A percentile compares a stretch with the other conserved stretches of the same genome.
These are phyloP conservation scores for Pseudomyrmex sp. DNA, from an alignment of 1,140 invertebrate genomes.

Conservation along the genomic window DNA sequence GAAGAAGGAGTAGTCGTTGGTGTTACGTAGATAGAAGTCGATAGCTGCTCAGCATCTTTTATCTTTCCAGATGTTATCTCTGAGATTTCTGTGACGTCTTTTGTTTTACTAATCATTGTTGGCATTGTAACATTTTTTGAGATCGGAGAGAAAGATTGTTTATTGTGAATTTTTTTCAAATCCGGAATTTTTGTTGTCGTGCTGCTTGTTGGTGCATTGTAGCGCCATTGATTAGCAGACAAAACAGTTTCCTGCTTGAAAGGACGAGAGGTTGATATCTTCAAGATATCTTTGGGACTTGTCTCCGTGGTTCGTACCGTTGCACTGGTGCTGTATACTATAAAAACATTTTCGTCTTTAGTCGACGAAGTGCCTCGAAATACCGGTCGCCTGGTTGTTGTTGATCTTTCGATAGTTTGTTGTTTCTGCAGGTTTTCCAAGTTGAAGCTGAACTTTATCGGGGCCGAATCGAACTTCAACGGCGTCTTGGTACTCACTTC, in stretches of 20 bases:
- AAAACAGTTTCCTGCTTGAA: constrained; percentile 39
- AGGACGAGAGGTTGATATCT: constrained; percentile 9
- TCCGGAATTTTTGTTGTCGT: constrained; percentile 28
- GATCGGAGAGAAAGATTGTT: constrained; percentile 72
- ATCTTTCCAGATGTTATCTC: not conserved
- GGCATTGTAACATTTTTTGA: not conserved
- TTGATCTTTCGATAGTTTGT: constrained; percentile 18
- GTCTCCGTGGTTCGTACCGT: constrained; percentile 55
- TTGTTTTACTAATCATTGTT: not conserved
- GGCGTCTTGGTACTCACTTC: constrained; percentile 60
- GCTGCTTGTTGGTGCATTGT: constrained; percentile 74
- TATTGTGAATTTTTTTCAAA: not conserved
- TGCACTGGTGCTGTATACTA: constrained; percentile 76
- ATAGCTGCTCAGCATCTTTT: constrained; percentile 48
- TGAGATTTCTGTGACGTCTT: not conserved
- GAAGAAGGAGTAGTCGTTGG: constrained; percentile 66
- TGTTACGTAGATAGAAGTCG: constrained; percentile 78
- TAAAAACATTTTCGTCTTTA: constrained; percentile 50
- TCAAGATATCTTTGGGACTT: not conserved
- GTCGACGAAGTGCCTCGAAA: constrained; percentile 52
- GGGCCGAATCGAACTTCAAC: constrained; percentile 63
- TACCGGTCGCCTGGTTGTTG: constrained; percentile 64
- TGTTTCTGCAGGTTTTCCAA: constrained; percentile 73
- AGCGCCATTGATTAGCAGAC: constrained; percentile 78
- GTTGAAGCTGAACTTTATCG: constrained; percentile 80